Percentiles rank a stretch among this genome's conserved stretches.
These are phyloP conservation scores for Chlorodrepanis virens DNA, from an alignment of 2,113 vertebrate genomes.

Conservation along the genomic window DNA sequence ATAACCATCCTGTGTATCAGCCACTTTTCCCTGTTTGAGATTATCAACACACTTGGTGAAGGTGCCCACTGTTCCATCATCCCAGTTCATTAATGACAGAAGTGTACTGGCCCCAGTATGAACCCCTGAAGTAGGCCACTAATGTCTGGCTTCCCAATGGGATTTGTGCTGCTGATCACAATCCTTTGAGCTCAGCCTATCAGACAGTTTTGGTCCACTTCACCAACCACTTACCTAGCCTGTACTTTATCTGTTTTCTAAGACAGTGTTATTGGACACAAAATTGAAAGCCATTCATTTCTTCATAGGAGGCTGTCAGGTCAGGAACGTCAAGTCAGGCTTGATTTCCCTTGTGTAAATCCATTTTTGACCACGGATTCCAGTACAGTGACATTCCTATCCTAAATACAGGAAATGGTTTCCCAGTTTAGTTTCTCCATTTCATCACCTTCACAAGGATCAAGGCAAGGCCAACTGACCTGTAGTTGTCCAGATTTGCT, in stretches of 20 bases:
- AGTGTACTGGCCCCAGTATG: background rate
- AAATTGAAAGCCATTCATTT: background rate
- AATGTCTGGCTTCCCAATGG: background rate
- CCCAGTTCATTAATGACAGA: background rate
- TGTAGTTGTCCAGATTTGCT: background rate
- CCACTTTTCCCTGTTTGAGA: background rate
- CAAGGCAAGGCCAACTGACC: rapidly evolving
- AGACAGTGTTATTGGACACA: background rate
- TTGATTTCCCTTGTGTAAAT: background rate
- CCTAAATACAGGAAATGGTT: background rate
- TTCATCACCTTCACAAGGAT: background rate
- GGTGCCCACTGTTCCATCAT: background rate
- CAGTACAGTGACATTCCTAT: background rate
- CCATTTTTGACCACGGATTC: background rate
- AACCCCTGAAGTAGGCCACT: background rate
- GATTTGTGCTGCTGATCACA: background rate
- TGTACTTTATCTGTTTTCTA: background rate
- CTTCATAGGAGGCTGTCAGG: background rate
- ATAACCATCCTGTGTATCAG: background rate
- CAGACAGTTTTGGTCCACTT: background rate
- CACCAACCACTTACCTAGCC: background rate
- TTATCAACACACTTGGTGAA: background rate
- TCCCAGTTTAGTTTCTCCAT: background rate
- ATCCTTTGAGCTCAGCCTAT: background rate
- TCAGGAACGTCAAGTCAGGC: background rate